phyloP scores from a whole-genome alignment of 2,888 invertebrate species.

The Trachelus iudaicus region DNA sequence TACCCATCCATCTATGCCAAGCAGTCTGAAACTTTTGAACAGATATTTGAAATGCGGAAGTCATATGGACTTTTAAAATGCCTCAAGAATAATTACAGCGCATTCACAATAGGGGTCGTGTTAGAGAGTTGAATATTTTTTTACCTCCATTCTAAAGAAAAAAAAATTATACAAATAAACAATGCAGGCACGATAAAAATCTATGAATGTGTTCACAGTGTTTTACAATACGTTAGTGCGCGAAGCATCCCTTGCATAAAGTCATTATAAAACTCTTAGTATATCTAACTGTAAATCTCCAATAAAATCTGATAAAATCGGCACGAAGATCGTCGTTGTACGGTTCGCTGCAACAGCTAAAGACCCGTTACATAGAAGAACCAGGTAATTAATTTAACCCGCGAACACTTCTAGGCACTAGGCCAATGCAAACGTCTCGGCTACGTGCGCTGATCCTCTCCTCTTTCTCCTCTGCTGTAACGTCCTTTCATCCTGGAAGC shows the following conservation, averaged over 20 bases:
- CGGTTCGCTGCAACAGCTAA: conserved; percentile 34
- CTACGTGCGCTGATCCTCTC: background rate
- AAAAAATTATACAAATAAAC: background rate
- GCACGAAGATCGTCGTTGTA: background rate
- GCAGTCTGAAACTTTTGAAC: background rate
- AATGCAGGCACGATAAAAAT: background rate
- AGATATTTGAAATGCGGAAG: background rate
- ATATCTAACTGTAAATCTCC: conserved; percentile 37
- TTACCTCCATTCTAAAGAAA: background rate
- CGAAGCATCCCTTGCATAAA: background rate
- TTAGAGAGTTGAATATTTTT: background rate
- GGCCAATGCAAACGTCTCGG: conserved; percentile 61
- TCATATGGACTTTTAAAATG: background rate
- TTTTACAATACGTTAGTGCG: background rate
- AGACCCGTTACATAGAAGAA: conserved; percentile 61
- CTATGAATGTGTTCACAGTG: background rate
- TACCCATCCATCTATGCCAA: background rate
- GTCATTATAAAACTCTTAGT: background rate
- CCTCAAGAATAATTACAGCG: background rate
- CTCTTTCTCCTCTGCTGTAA: background rate
- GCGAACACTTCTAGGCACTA: conserved; percentile 55
- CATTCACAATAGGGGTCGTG: background rate
- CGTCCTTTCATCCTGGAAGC: background rate
- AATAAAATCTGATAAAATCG: conserved; percentile 51
- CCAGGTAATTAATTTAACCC: conserved; percentile 63